Percentiles rank a stretch among this genome's conserved stretches.
Conservation (phyloP, 2,113 vertebrate genomes). For the Sisor rabdophorus region DNA sequence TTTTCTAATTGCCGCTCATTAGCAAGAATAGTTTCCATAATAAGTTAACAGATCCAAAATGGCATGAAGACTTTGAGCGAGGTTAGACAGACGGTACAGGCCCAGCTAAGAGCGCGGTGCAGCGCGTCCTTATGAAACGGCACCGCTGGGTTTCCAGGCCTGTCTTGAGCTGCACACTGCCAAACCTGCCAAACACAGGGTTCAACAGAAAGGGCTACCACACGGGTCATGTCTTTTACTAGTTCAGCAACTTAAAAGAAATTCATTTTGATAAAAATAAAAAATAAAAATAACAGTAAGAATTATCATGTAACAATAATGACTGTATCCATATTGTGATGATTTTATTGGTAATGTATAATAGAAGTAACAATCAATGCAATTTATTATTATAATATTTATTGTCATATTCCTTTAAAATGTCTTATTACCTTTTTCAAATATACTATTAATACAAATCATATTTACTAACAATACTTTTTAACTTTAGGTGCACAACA, state of each 20-base stretch:
- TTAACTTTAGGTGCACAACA: not conserved
- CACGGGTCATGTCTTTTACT: not conserved
- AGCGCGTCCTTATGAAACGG: not conserved
- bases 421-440: too few species aligned
- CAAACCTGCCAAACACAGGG: not conserved
- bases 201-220: too few species aligned
- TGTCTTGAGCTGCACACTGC: not conserved
- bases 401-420: not conserved
- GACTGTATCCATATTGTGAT: too few species aligned
- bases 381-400: too few species aligned
- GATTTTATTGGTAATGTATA: too few species aligned
- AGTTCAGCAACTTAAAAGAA: not conserved
- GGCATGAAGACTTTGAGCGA: not conserved
- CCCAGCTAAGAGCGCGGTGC: not conserved
- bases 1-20: not conserved
- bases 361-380: too few species aligned
- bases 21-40: not conserved
- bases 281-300: too few species aligned
- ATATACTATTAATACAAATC: not conserved
- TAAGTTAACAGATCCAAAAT: constrained; percentile 4
- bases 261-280: too few species aligned
- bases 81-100: not conserved
- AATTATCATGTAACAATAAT: too few species aligned
- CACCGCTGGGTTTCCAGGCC: not conserved
- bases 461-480: not conserved